Evolutionary conservation across 2,797 vertebrate genomes (phyloP).

Genomic region (Sebastes diploproa): DNA sequence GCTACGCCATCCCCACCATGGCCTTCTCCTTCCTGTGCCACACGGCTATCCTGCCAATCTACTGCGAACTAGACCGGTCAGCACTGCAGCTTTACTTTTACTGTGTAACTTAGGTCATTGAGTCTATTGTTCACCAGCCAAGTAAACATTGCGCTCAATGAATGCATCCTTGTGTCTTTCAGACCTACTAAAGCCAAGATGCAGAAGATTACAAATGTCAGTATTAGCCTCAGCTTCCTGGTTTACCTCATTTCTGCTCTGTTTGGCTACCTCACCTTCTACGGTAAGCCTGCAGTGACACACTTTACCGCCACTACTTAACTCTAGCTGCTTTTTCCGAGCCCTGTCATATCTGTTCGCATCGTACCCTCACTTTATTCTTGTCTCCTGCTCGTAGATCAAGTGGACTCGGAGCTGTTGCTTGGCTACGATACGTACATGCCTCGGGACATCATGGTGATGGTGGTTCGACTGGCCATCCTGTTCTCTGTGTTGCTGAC

Average conservation of each 20-base stretch:
- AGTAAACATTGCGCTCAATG: background rate
- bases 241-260: constrained; percentile 91
- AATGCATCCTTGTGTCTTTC: constrained; percentile 38
- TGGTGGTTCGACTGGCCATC: constrained; percentile 88
- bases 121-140: background rate
- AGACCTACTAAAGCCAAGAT: constrained; percentile 92
- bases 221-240: constrained; percentile 89
- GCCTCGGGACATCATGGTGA: constrained; percentile 85
- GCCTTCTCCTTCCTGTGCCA: constrained; percentile 98
- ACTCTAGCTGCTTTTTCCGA: background rate
- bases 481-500: constrained; percentile 90
- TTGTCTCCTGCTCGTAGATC: constrained; percentile 75
- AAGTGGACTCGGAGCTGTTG: constrained; percentile 90
- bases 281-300: constrained; percentile 80
- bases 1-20: constrained; percentile 93
- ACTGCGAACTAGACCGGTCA: constrained; percentile 93
- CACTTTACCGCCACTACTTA: background rate
- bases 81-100: background rate
- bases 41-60: constrained; percentile 94
- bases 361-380: background rate
- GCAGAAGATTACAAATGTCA: constrained; percentile 89
- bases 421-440: constrained; percentile 85
- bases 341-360: background rate
- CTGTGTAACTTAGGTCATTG: background rate
- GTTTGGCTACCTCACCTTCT: constrained; percentile 98